Percentiles rank a stretch among this genome's conserved stretches.
Conservation (phyloP, 2,113 vertebrate genomes). For the Leuciscus idus region DNA sequence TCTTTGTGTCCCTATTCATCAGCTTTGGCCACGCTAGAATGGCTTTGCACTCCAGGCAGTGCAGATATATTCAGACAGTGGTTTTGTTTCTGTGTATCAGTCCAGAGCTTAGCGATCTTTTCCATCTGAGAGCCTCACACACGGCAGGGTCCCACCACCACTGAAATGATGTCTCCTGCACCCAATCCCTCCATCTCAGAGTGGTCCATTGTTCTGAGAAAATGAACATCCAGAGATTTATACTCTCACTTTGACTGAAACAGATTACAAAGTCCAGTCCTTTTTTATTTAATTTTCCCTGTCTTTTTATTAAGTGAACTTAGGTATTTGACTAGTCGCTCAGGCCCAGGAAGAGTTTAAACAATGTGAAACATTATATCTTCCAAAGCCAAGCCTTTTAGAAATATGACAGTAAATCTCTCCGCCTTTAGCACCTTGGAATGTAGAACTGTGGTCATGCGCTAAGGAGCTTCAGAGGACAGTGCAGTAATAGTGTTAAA, state of each 20-base stretch:
- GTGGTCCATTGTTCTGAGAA: neutral
- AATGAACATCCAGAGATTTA: neutral
- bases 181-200: neutral
- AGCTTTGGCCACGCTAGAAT: neutral
- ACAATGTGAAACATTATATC: neutral
- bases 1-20: neutral
- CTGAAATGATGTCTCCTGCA: too few relatives aligned
- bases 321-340: too few relatives aligned
- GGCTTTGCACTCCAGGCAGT: neutral
- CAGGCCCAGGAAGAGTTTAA: neutral
- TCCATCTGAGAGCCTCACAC: neutral
- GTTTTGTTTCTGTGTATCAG: neutral
- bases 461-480: neutral
- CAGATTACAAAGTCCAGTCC: too few relatives aligned
- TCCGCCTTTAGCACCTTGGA: neutral
- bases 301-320: neutral
- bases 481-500: neutral
- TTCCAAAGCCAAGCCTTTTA: neutral
- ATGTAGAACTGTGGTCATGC: neutral
- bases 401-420: constrained; percentile 10
- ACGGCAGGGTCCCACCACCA: neutral
- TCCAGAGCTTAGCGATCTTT: neutral
- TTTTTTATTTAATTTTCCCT: neutral
- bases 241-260: too few relatives aligned
- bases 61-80: neutral